Percentiles rank a stretch among this genome's conserved stretches.
These are phyloP conservation scores for Lasioglossum villosulum DNA, from an alignment of 2,888 invertebrate species.

Conservation along the genomic window DNA sequence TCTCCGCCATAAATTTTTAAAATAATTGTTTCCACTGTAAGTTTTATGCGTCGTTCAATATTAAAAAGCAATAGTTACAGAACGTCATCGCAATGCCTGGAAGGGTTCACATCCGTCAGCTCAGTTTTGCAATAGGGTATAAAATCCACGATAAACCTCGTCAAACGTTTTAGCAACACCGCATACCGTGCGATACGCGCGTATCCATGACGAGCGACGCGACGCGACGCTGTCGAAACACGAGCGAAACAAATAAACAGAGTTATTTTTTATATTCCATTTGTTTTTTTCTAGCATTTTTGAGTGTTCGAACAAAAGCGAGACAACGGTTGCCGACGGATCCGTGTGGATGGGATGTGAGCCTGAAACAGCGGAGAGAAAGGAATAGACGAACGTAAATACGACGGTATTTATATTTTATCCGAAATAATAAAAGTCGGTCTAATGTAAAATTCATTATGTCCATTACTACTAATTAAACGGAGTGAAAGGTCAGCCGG, in stretches of 20 bases:
- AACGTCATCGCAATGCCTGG: neutral
- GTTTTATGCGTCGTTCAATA: neutral
- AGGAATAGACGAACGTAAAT: conserved; percentile 8
- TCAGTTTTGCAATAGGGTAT: neutral
- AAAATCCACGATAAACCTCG: neutral
- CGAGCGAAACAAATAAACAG: conserved; percentile 9
- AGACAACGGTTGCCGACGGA: neutral
- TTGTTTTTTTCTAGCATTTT: neutral
- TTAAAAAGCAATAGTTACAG: neutral
- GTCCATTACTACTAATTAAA: conserved; percentile 69
- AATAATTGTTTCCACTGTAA: neutral
- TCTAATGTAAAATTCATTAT: conserved; percentile 71
- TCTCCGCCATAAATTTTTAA: neutral
- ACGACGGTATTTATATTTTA: conserved; percentile 56
- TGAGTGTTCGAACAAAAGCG: neutral
- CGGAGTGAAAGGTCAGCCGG: conserved; percentile 54
- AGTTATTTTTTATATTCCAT: neutral
- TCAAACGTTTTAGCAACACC: neutral
- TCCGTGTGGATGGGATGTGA: neutral
- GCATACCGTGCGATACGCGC: neutral
- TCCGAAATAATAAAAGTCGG: conserved; percentile 65
- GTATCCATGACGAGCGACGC: neutral
- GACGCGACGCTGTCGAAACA: neutral
- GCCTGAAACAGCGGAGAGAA: neutral
- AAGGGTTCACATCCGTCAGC: neutral